A percentile compares a stretch with the other conserved stretches of the same genome.
Evolutionary conservation across 2,888 invertebrate genomes (phyloP).

Genomic region (Pollenia labialis): DNA sequence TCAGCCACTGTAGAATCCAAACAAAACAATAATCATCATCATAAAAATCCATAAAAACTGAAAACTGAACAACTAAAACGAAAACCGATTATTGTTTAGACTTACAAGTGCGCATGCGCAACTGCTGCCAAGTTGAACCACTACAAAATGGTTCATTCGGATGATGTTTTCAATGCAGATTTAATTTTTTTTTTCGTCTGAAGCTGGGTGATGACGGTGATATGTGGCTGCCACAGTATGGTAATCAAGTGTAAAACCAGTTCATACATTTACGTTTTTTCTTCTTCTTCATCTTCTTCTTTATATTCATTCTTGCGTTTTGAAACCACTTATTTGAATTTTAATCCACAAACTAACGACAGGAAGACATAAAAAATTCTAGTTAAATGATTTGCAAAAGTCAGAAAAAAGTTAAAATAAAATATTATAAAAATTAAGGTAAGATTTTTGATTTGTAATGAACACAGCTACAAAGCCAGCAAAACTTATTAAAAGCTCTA

Average conservation of each 20-base stretch:
- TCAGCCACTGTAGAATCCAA: slow-evolving; percentile 40
- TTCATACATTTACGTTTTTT: slow-evolving; percentile 35
- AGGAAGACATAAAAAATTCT: slow-evolving; percentile 70
- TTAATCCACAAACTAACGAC: slow-evolving; percentile 61
- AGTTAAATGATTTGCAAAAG: slow-evolving; percentile 59
- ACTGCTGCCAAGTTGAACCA: slow-evolving; percentile 30
- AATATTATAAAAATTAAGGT: slow-evolving; percentile 43
- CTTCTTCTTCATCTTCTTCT: too few species aligned
- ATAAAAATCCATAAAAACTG: slow-evolving; percentile 66
- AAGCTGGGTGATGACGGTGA: slow-evolving; percentile 40
- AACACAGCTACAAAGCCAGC: slow-evolving; percentile 17
- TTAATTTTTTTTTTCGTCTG: background rate
- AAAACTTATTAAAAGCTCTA: slow-evolving; percentile 65
- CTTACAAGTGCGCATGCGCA: slow-evolving; percentile 66
- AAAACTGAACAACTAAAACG: slow-evolving; percentile 45
- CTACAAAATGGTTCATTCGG: background rate
- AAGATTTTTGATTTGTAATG: slow-evolving; percentile 51
- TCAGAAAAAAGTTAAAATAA: background rate
- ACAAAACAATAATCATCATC: slow-evolving; percentile 49
- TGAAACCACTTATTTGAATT: slow-evolving; percentile 44
- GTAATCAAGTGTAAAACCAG: slow-evolving; percentile 72
- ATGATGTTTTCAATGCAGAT: background rate
- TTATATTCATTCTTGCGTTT: slow-evolving; percentile 5
- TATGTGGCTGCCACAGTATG: slow-evolving; percentile 42
- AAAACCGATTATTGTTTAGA: slow-evolving; percentile 60